phyloP scores from a whole-genome alignment of 2,888 invertebrate species.

The Anodontia alba region DNA sequence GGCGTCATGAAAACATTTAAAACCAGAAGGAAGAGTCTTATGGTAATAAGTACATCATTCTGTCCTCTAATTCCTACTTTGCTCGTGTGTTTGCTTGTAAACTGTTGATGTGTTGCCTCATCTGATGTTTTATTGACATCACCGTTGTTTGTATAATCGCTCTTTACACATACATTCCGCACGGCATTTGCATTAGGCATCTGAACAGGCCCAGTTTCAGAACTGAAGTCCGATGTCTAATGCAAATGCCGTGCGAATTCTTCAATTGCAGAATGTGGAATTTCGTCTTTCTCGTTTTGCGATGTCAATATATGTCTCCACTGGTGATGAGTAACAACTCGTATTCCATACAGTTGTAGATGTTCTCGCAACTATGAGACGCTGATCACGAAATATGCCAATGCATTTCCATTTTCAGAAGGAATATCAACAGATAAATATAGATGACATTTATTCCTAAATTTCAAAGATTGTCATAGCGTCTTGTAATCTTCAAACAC shows the following conservation, averaged over 20 bases:
- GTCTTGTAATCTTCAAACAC: background rate
- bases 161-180: no score
- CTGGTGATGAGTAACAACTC: background rate
- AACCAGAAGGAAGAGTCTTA: background rate
- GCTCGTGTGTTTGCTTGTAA: background rate
- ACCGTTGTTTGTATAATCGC: no score
- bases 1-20: constrained; percentile 7
- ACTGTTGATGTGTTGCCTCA: no score
- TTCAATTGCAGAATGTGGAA: no score
- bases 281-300: no score
- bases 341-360: background rate
- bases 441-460: constrained; percentile 9
- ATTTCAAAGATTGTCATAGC: background rate
- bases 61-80: background rate
- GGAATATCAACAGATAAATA: background rate
- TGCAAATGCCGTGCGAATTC: no score
- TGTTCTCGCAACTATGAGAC: background rate
- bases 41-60: background rate
- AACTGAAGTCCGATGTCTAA: no score
- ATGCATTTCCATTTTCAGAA: background rate
- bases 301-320: background rate
- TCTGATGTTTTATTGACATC: no score
- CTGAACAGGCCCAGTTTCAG: no score
- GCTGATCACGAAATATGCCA: background rate
- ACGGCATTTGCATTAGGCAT: no score